A percentile compares a stretch with the other conserved stretches of the same genome.
phyloP scores from a whole-genome alignment of 2,113 vertebrate genomes.

The Struthio camelus region DNA sequence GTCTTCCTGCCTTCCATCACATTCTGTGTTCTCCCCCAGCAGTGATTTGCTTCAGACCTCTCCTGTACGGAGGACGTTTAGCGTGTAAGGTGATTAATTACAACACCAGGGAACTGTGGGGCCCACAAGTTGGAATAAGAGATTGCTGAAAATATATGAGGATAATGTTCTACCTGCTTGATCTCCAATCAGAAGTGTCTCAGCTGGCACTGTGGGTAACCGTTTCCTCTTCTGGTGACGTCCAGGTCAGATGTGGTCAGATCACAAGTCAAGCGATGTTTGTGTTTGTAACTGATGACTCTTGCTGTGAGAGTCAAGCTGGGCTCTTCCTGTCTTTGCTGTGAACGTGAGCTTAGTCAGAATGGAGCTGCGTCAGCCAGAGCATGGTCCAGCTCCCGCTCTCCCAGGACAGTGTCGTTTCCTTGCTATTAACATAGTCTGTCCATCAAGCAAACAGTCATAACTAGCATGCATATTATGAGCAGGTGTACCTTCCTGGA shows the following conservation, averaged over 20 bases:
- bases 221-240: not conserved
- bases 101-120: not conserved
- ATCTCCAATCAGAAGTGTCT: not conserved
- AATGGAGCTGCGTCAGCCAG: not conserved
- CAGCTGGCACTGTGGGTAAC: not conserved
- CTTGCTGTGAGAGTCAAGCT: not conserved
- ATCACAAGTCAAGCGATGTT: not conserved
- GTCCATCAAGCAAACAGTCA: not conserved
- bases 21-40: not conserved
- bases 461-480: rapidly evolving
- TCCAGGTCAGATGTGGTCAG: not conserved
- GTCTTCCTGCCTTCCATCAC: not conserved
- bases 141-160: not conserved
- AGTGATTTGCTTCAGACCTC: not conserved
- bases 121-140: not conserved
- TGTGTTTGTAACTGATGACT: not conserved
- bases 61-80: not conserved
- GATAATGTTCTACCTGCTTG: not conserved
- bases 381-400: not conserved
- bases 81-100: not conserved
- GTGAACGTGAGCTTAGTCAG: not conserved
- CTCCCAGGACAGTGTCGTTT: not conserved
- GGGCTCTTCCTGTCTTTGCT: not conserved
- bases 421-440: not conserved
- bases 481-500: not conserved